Base-by-base conservation (phyloP, 2,888 invertebrate genomes). In the Cheiracanthium punctorium region DNA sequence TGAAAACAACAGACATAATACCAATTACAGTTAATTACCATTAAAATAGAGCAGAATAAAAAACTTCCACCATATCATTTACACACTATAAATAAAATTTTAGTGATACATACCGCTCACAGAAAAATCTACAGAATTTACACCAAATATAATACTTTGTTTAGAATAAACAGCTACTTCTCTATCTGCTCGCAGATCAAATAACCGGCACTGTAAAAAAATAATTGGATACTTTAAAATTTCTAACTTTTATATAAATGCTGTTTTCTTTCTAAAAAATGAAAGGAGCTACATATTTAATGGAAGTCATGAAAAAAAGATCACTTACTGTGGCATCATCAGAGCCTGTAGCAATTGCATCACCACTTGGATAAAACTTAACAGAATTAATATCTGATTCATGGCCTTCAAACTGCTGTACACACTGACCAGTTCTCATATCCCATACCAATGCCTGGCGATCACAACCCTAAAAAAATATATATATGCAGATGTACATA, bases 391-490 rank as follows among this genome's bases (percentile, higher is more conserved):
- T 97, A 93, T 99, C 99, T 0, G 98, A 98, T 90, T 97, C 96
- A 93, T 99, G 99, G 24, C 98, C 97, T 92, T 99, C 99, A 93
- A 99, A 99, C 43, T 97, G 96, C 93, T 99, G 99, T 82, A 98
- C 98, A 91, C 98, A 98, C 91, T 97, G 97, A 0, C 99, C 99
- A 67, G 97, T 96, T 90, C 99, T 94, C 96, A 99, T 98, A 93
- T 99, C 99, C 99, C 99, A 99, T 90, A 99, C 96, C 88, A 98
- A 95, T 88, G 98, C 98, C 94, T 96, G 95, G 92, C 97, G 97
- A 93, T 99, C 99, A 93, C 98, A 98, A 91, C 98, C 96, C 94
- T 96, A 90, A 70, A 80, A 77, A 58, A 70, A 37, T 7, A n/a
- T n/a, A n/a, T n/a, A n/a, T n/a, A n/a, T n/a, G n/a, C n/a, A n/a